Base-by-base conservation (phyloP, 64 coral and sea anemone species). In the Acropora tenuis region DNA sequence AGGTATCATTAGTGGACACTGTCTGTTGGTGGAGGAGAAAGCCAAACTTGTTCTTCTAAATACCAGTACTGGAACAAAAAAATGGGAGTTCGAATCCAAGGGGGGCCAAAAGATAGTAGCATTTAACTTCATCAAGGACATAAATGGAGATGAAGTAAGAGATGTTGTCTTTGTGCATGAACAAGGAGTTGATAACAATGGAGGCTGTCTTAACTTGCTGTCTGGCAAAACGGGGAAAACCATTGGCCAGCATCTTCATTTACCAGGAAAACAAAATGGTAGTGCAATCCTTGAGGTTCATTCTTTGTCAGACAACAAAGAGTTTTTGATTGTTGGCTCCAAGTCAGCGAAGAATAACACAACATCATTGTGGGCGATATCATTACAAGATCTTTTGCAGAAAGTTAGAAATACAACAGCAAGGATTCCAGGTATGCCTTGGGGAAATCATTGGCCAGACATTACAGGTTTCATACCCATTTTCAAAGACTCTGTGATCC, bases 211-310 rank as follows among this genome's bases (percentile, higher is more conserved):
- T 13, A 75, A 57, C 49, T 19, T 97, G 45, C 7, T 97, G 13
- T 97, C 95, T 15, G 92, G 95, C 1, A 78, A 55, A 88, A 81
- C 92, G 47, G 95, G 95, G 75, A 80, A 91, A 78, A 11, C 72
- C 49, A 83, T 97, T 78, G 95, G 95, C 6, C 80, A 41, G 47
- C 55, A 86, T 5, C 2, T 94, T 46, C 60, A 61, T 48, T 61
- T 95, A 17, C 81, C 89, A 50, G 73, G 12, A 43, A 6, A 43
- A 77, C 50, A 61, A 2, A 15, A n/a, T 60, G 40, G 72, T 2
- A 88, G 50, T 42, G 77, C 18, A 40, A 9, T 88, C 72, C 86
- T 88, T 75, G 72, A 55, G 43, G 20, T 77, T 12, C 86, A 88
- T 18, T 12, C 49, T 45, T 30, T 30, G 9, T 77, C 75, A 57